Evolutionary conservation across 2,797 vertebrate species (phyloP), one percentile per base, ranked within the genome.

Genomic region (Neosilurus mollespiculum): DNA sequence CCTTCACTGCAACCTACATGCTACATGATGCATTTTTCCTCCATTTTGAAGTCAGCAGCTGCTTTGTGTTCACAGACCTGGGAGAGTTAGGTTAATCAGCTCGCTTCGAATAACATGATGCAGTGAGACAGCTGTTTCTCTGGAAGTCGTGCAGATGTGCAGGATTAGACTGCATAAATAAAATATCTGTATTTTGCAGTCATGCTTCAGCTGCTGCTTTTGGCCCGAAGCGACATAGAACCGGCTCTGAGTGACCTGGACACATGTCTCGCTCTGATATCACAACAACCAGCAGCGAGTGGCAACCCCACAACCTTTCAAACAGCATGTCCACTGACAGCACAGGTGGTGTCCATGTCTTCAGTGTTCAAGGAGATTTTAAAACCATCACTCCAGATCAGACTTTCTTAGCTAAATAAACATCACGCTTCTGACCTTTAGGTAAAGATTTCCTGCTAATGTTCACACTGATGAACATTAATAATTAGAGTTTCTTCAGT

Each of bases 151-250:
- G 14, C 81, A 49, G 61, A 76, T 34, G 4, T 56, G 49, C 61
- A 65, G 71, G 18, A 30, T 75, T 53, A 82, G 26, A 54, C n/a
- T 9, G 5, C 51, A 58, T 30, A 20, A 65, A 30, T 20, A 58
- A 75, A 22, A 64, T 58, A n/a, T 62, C 14, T 6, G 15, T 37
- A 76, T 76, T 61, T 43, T 67, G 15, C 70, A 69, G 30, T 69
- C 30, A 14, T 62, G 24, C 8, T 15, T 69, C 37, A 77, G 64
- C 34, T 49, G 30, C 53, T 15, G 71, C 15, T 78, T 83, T 70
- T 16, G 51, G 81, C 54, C 64, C 37, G 59, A 65, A 75, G 85
- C 83, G 11, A 37, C 49, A 49, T 70, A 16, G 18, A 65, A 20
- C 16, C 14, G 10, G 54, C 54, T 24, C 22, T 43, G 69, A 64